Conservation (phyloP, 1,140 invertebrate species). For the Drosophila baimaii region DNA sequence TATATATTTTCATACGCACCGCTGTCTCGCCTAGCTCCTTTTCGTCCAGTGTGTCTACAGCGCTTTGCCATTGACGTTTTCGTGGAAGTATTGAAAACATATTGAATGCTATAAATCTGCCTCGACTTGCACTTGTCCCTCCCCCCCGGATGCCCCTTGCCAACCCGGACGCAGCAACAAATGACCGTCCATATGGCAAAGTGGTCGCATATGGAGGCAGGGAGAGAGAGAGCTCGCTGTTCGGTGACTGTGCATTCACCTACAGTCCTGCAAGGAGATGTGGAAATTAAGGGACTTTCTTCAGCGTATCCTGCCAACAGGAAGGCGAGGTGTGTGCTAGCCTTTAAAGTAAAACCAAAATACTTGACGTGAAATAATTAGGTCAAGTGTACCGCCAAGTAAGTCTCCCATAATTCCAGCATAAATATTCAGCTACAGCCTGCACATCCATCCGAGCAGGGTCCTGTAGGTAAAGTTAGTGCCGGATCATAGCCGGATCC, state of each 20-base stretch:
- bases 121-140: constrained; percentile 16
- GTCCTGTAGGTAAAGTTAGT: neutral
- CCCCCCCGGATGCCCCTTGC: neutral
- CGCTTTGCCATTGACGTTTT: constrained; percentile 48
- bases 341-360: neutral
- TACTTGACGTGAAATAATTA: neutral
- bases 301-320: too few relatives aligned
- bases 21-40: too few relatives aligned
- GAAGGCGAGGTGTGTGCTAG: neutral
- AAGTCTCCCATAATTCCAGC: neutral
- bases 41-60: constrained; percentile 4
- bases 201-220: constrained; percentile 11
- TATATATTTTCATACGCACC: neutral
- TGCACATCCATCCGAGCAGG: neutral
- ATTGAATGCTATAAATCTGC: constrained; percentile 65
- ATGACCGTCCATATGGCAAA: constrained; percentile 45
- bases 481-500: neutral
- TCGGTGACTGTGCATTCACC: too few relatives aligned
- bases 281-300: neutral
- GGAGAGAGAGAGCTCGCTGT: too few relatives aligned
- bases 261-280: neutral
- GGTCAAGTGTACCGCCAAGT: neutral
- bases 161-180: constrained; percentile 36
- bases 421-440: constrained; percentile 4
- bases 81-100: constrained; percentile 66